Percentiles rank a stretch among this genome's conserved stretches.
These are phyloP conservation scores for Syngnathus rostellatus DNA, from an alignment of 2,797 vertebrate genomes.

Conservation along the genomic window DNA sequence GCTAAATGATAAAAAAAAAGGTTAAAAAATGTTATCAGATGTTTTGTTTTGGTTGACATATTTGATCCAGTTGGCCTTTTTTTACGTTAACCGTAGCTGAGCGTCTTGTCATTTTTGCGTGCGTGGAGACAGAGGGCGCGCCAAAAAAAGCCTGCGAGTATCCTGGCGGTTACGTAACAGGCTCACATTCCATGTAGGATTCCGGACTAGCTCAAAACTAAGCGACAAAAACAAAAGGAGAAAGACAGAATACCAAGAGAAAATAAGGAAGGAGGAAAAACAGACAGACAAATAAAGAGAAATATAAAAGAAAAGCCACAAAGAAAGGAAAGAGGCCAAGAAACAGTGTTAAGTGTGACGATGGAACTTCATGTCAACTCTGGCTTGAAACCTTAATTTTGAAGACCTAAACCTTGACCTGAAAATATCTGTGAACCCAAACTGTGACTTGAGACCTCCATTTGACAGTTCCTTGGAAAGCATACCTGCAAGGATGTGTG, in stretches of 20 bases:
- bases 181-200: slow-evolving; percentile 43
- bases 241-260: neutral
- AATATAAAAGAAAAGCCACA: neutral
- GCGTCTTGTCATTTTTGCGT: neutral
- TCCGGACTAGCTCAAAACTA: slow-evolving; percentile 8
- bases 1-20: neutral
- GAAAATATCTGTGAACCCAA: neutral
- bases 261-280: neutral
- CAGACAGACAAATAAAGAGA: neutral
- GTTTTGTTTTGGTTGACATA: neutral
- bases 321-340: neutral
- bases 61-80: neutral
- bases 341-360: neutral
- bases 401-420: neutral
- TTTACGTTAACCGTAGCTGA: neutral
- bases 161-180: slow-evolving; percentile 41
- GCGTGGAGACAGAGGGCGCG: neutral
- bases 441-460: too few relatives aligned
- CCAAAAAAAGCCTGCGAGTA: slow-evolving; percentile 24
- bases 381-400: neutral
- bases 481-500: too few relatives aligned
- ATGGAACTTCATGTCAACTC: neutral
- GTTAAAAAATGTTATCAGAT: neutral
- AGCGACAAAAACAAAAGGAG: neutral
- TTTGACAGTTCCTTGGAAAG: too few relatives aligned